A percentile compares a stretch with the other conserved stretches of the same genome.
phyloP scores from a whole-genome alignment of 1,140 invertebrate species.

The Sycobia sp. region DNA sequence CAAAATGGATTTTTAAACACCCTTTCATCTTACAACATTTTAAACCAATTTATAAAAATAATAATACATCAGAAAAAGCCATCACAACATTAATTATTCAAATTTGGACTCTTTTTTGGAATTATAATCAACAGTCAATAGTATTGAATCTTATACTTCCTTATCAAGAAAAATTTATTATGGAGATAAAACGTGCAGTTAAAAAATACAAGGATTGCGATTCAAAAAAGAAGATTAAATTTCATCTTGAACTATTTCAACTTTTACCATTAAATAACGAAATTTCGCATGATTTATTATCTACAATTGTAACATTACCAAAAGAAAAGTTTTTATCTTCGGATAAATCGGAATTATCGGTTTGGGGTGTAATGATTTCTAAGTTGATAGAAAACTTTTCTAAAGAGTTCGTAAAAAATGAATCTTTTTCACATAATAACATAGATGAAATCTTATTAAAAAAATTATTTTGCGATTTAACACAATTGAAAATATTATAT shows the following conservation, averaged over 20 bases:
- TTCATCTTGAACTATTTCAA: conserved; percentile 39
- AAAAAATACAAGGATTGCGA: conserved; percentile 29
- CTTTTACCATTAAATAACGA: conserved; percentile 39
- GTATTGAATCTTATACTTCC: conserved; percentile 36
- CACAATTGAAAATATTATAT: conserved; percentile 38
- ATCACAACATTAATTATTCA: conserved; percentile 60
- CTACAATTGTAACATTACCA: conserved; percentile 38
- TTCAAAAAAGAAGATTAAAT: conserved; percentile 11
- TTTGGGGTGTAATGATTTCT: conserved; percentile 45
- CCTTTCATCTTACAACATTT: conserved; percentile 64
- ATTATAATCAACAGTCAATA: conserved; percentile 31
- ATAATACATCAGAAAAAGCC: conserved; percentile 46
- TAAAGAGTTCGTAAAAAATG: conserved; percentile 24
- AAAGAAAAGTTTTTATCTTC: conserved; percentile 36
- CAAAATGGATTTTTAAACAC: conserved; percentile 59
- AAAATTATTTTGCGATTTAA: conserved; percentile 38
- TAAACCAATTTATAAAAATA: conserved; percentile 57
- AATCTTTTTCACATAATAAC: conserved; percentile 16
- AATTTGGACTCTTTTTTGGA: conserved; percentile 39
- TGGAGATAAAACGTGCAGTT: conserved; percentile 38
- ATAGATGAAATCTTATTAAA: conserved; percentile 41
- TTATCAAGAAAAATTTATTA: conserved; percentile 50
- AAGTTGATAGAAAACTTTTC: conserved; percentile 45
- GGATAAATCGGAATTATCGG: conserved; percentile 42
- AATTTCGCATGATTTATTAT: conserved; percentile 41